Conservation (phyloP, 2,797 vertebrate genomes). For the Sebastes umbrosus region DNA sequence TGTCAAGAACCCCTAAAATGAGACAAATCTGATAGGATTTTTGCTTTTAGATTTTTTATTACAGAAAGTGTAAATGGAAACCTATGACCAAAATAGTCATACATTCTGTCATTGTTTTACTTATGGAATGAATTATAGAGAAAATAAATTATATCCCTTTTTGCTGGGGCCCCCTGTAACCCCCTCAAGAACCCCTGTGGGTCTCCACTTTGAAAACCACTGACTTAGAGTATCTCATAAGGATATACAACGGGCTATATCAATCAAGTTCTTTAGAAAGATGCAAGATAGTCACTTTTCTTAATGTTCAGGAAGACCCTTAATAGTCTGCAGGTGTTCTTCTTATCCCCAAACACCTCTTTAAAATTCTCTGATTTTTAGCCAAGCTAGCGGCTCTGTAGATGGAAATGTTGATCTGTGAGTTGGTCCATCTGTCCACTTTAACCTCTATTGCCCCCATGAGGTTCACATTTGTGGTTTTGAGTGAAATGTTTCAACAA, state of each 20-base stretch:
- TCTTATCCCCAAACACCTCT: background rate
- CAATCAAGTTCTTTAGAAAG: conserved; percentile 21
- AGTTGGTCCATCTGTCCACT: background rate
- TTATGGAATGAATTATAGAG: too few relatives aligned
- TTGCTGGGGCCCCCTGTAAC: background rate
- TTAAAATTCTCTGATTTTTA: conserved; percentile 1
- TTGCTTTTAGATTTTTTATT: too few relatives aligned
- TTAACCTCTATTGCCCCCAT: background rate
- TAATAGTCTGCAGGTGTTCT: conserved; percentile 51
- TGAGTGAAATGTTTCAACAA: background rate
- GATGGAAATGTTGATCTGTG: background rate
- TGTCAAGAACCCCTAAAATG: too few relatives aligned
- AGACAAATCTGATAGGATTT: too few relatives aligned
- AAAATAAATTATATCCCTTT: too few relatives aligned
- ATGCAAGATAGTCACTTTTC: conserved; percentile 37
- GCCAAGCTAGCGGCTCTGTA: background rate
- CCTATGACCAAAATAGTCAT: too few relatives aligned
- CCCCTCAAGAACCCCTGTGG: background rate
- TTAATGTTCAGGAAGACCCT: conserved; percentile 33
- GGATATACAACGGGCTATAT: background rate
- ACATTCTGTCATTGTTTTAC: background rate
- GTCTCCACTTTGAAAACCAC: background rate
- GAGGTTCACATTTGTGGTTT: background rate
- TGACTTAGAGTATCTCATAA: background rate
- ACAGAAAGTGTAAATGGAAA: too few relatives aligned